Percentiles rank a stretch among this genome's conserved stretches.
Evolutionary conservation across 2,113 vertebrate species (phyloP).

Genomic region (Lonchura striata): DNA sequence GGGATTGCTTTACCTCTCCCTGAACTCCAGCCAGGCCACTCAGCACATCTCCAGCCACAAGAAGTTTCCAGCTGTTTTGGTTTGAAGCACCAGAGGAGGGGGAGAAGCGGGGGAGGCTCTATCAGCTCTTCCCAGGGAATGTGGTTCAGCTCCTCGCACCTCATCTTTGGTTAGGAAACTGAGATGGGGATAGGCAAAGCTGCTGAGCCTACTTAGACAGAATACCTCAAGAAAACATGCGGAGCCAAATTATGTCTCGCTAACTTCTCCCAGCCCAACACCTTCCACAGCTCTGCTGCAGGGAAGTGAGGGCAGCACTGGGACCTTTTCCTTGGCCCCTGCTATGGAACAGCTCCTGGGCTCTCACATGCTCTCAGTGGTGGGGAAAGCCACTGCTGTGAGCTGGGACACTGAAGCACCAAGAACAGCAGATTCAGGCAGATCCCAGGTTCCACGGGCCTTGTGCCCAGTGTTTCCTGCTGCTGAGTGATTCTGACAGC

Average conservation of each 20-base stretch:
- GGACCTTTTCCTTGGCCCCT: neutral
- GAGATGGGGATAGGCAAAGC: constrained; percentile 45
- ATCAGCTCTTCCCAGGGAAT: constrained; percentile 57
- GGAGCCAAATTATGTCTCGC: neutral
- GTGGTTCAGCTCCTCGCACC: constrained; percentile 26
- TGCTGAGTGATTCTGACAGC: neutral
- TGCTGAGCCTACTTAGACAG: constrained; percentile 43
- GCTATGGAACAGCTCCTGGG: neutral
- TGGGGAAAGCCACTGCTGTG: neutral
- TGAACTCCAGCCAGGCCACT: constrained; percentile 57
- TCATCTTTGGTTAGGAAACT: constrained; percentile 62
- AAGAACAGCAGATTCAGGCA: neutral
- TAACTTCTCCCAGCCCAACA: neutral
- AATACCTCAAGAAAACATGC: constrained; percentile 10
- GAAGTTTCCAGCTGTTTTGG: constrained; percentile 57
- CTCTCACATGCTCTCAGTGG: accelerated
- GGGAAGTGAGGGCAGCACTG: neutral
- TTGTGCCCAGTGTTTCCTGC: neutral
- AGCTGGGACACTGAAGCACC: neutral
- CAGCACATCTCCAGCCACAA: constrained; percentile 57
- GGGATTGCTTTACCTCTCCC: constrained; percentile 52
- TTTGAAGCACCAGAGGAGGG: constrained; percentile 18
- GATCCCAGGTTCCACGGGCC: neutral
- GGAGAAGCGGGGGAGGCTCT: constrained; percentile 4
- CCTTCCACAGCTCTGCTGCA: neutral